phyloP scores from a whole-genome alignment of 2,113 vertebrate genomes.

The Ageneiosus marmoratus region DNA sequence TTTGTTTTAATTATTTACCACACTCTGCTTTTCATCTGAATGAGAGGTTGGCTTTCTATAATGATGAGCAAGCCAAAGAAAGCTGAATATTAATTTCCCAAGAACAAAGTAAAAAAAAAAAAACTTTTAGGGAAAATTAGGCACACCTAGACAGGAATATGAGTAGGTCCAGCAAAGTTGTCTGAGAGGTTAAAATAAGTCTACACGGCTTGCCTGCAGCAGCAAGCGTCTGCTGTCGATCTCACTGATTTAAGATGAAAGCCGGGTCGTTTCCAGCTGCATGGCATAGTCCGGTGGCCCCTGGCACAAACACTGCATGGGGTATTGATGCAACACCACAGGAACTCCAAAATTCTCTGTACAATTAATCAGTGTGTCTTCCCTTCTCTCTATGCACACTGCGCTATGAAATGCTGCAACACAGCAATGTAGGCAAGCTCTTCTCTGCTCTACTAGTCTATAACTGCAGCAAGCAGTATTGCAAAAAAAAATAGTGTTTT shows the following conservation, averaged over 20 bases:
- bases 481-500: background rate
- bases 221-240: constrained; percentile 39
- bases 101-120: background rate
- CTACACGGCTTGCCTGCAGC: constrained; percentile 38
- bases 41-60: background rate
- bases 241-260: constrained; percentile 48
- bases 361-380: constrained; percentile 31
- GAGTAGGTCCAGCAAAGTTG: background rate
- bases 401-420: constrained; percentile 35
- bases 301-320: constrained; percentile 20
- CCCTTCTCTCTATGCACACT: constrained; percentile 16
- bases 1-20: background rate
- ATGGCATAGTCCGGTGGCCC: constrained; percentile 29
- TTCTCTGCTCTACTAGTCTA: background rate
- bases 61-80: background rate
- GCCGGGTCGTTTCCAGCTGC: constrained; percentile 32
- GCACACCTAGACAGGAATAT: background rate
- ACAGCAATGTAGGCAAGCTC: constrained; percentile 23
- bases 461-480: background rate
- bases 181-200: constrained; percentile 10
- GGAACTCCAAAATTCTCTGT: constrained; percentile 29
- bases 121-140: background rate
- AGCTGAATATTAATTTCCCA: background rate
- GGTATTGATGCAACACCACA: constrained; percentile 42
- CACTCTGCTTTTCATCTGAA: background rate